These are phyloP conservation scores for Anadara kagoshimensis DNA, from an alignment of 1,140 invertebrate genomes.

Conservation along the genomic window DNA sequence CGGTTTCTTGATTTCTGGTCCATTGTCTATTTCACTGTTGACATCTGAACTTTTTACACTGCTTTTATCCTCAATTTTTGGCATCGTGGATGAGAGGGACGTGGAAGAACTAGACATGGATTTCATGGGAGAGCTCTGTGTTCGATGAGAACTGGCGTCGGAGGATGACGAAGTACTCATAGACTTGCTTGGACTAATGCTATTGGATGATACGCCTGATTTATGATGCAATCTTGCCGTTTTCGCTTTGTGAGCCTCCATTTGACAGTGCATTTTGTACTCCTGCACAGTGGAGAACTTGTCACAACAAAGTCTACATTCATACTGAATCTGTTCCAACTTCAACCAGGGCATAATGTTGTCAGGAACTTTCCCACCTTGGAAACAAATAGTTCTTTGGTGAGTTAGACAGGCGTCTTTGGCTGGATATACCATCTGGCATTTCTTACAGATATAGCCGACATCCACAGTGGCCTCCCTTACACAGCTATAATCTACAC, in stretches of 20 bases:
- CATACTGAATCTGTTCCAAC: conserved; percentile 78
- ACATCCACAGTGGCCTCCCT: conserved; percentile 83
- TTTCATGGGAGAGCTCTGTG: neutral
- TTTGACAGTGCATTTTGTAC: conserved; percentile 82
- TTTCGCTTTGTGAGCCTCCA: conserved; percentile 70
- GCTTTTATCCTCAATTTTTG: neutral
- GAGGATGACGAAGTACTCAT: neutral
- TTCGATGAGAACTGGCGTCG: neutral
- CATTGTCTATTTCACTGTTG: too few relatives aligned
- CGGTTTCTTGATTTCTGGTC: too few relatives aligned
- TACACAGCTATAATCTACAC: conserved; percentile 64
- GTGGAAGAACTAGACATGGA: conserved; percentile 1
- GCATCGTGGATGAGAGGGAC: conserved; percentile 28
- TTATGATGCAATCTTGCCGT: conserved; percentile 24
- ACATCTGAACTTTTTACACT: too few relatives aligned
- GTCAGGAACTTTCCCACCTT: conserved; percentile 76
- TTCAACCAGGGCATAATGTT: conserved; percentile 70
- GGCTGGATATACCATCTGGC: conserved; percentile 86
- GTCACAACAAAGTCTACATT: conserved; percentile 81
- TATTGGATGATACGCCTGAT: conserved; percentile 1
- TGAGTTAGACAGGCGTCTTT: conserved; percentile 83
- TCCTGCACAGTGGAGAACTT: conserved; percentile 75
- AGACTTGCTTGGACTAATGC: conserved; percentile 21
- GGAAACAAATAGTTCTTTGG: conserved; percentile 80
- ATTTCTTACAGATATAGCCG: conserved; percentile 90